phyloP scores from a whole-genome alignment of 2,888 invertebrate genomes.

The Sepiola atlantica region DNA sequence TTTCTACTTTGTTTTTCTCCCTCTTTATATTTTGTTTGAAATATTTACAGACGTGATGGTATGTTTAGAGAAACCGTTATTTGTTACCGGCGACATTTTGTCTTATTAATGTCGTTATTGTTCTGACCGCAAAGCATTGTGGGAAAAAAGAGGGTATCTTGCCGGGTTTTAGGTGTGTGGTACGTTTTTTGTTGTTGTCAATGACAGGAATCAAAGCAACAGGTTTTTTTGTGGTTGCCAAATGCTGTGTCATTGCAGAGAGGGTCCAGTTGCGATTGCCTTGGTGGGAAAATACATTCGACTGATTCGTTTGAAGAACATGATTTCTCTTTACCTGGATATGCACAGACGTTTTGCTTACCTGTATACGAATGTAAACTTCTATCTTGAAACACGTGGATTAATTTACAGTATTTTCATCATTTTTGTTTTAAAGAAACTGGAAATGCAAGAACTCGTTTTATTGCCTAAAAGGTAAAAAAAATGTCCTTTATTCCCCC shows the following conservation, averaged over 20 bases:
- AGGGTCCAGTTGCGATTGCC: not conserved
- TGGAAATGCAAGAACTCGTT: not conserved
- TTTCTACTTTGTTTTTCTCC: not conserved
- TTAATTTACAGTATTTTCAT: too few relatives aligned
- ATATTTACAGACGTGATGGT: slow-evolving; percentile 32
- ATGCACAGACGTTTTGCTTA: not conserved
- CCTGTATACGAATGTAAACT: not conserved
- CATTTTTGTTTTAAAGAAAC: not conserved
- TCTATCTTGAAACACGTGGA: not conserved
- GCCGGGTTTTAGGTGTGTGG: not conserved
- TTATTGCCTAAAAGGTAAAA: not conserved
- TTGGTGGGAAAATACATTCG: not conserved
- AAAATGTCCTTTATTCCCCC: too few relatives aligned
- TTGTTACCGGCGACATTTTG: slow-evolving; percentile 15
- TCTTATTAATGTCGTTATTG: slow-evolving; percentile 32
- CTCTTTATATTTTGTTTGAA: slow-evolving; percentile 6
- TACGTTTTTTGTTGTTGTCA: not conserved
- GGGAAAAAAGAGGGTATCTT: not conserved
- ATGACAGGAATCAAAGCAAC: not conserved
- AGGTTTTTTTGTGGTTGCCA: not conserved
- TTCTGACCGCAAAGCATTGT: not conserved
- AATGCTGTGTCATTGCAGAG: not conserved
- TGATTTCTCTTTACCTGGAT: not conserved
- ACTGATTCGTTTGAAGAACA: too few relatives aligned
- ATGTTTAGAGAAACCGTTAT: slow-evolving; percentile 2